Base-by-base conservation (phyloP, 2,888 invertebrate genomes). In the Agrochola macilenta region DNA sequence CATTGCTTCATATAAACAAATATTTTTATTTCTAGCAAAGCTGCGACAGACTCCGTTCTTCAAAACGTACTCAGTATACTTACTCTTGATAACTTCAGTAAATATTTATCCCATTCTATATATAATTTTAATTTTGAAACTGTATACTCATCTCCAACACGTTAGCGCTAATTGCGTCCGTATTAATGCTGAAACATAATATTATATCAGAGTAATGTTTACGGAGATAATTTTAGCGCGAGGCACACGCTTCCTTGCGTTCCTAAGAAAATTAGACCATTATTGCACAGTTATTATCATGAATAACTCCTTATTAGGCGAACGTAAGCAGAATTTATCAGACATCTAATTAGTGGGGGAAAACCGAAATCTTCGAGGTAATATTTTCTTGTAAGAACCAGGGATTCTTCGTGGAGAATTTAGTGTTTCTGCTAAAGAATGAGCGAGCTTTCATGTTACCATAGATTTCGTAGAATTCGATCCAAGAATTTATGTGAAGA, bases 271-370 rank as follows among this genome's bases (percentile, higher is more conserved):
- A 79, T 70, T 2, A 30, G 1, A 35, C 17, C 39, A n/a, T 80
- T 61, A 80, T 54, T 5, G 12, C 70, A 30, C 35, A 52, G 66
- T 61, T 76, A 70, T 68, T 76, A 61, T 35, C 23, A 20, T 52
- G 17, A 78, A 74, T 74, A 78, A 70, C 61, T 58, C 23, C 52
- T 73, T 57, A 52, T 78, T 72, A 68, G 9, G 46, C 1, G 35
- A 57, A 23, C 20, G n/a, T 81, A 81, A 81, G 65, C 60, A 78
- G 11, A 82, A 82, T n/a, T 78, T 82, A 82, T 70, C 49, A 63
- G 52, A 61, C 8, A 20, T 20, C 4, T 70, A 82, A 82, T 82
- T 82, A 78, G 74, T 23, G n/a, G 30, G n/a, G n/a, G 57, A 26
- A 39, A 82, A 58, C 43, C 58, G 43, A 63, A 78, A 61, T 35